Evolutionary conservation across 2,797 vertebrate genomes (phyloP), one percentile per base, ranked within the genome.

Genomic region (Myotis planiceps): DNA sequence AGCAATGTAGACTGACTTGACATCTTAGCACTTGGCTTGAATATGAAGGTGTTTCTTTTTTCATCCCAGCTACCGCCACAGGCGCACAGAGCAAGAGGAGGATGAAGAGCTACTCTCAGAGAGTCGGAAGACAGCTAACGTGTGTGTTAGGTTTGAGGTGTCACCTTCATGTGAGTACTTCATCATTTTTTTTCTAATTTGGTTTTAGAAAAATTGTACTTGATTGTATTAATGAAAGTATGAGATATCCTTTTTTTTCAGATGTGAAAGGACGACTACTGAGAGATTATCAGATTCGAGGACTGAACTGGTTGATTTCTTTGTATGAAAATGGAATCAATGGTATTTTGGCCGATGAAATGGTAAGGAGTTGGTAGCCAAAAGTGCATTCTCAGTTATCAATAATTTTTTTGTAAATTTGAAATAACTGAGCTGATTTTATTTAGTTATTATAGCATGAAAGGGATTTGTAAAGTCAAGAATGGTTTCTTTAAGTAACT

Each of bases 311-410:
- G 99, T 98, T 99, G 99, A 99, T 99, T 96, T 99, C 99, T 32
- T 97, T 99, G 74, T 99, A 99, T 98, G 99, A 99, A 98, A 99
- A 99, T 97, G 99, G 99, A 95, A 99, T 99, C 94, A 99, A 99
- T 96, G 99, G 99, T 90, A 99, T 99, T 98, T 98, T 99, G 98
- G 99, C 99, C 69, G 99, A 99, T 98, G 99, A 99, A 98, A 99
- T 99, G 99, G 99, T 99, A 98, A 98, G 98, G 79, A 96, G 16
- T 68, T 78, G 65, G 39, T 55, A 71, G 74, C 66, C 58, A 49
- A 76, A 89, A 88, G 78, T 12, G 75, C 45, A 60, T 69, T 81
- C 14, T 89, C 2, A 74, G 12, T 93, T 88, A 66, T 23, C 27
- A 32, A 0, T 84, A 71, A 9, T 66, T 83, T 93, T 90, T 79